A percentile compares a stretch with the other conserved stretches of the same genome.
Evolutionary conservation across 2,888 invertebrate genomes (phyloP).

Genomic region (Meiosimyza platycephala): DNA sequence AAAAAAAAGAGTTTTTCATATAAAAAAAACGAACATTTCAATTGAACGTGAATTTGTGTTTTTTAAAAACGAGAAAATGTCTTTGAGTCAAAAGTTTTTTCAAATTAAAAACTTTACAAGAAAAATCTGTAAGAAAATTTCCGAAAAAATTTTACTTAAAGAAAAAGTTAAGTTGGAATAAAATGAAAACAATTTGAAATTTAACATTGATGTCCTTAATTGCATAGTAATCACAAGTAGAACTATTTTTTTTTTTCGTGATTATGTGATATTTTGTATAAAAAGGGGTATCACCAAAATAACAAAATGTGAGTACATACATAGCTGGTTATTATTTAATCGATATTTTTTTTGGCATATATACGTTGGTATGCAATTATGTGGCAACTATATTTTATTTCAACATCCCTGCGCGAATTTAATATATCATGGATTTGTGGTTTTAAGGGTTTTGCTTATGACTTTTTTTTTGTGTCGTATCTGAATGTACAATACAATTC

Average conservation of each 20-base stretch:
- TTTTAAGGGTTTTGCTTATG: too few relatives aligned
- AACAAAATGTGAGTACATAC: background rate
- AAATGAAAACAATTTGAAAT: constrained; percentile 12
- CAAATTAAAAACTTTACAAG: constrained; percentile 58
- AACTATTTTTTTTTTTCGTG: constrained; percentile 1
- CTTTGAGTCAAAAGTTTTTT: constrained; percentile 59
- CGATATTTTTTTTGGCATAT: constrained; percentile 51
- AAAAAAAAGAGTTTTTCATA: background rate
- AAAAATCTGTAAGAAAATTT: constrained; percentile 54
- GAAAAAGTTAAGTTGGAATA: constrained; percentile 26
- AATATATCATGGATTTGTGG: too few relatives aligned
- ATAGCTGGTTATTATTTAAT: constrained; percentile 53
- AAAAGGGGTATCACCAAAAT: constrained; percentile 11
- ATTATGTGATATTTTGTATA: too few relatives aligned
- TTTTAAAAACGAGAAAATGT: constrained; percentile 48
- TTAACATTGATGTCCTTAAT: background rate
- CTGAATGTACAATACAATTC: too few relatives aligned
- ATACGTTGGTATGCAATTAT: background rate
- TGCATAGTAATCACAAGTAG: background rate
- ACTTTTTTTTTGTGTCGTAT: too few relatives aligned
- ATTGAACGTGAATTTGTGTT: background rate
- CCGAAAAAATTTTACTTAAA: constrained; percentile 47
- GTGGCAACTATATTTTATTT: too few relatives aligned
- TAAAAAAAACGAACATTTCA: constrained; percentile 3
- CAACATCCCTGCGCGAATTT: too few relatives aligned